Base-by-base conservation (phyloP, 2,113 vertebrate species). In the Ivindomyrus marchei region DNA sequence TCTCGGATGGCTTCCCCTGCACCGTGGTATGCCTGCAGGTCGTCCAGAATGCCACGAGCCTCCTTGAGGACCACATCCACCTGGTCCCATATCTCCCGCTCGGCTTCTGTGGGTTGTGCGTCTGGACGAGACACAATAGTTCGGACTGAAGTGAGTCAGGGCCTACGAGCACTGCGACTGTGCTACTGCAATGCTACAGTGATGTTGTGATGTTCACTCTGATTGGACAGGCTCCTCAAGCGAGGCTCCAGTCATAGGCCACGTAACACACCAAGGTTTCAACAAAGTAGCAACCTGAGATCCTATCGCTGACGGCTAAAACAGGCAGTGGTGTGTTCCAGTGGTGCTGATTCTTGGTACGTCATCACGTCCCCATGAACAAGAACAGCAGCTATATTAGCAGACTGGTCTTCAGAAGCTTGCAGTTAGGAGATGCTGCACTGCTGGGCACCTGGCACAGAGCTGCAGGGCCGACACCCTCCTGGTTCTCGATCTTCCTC, bases 1-100 rank as follows among this genome's bases (percentile, higher is more conserved):
- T 98, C 97, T 95, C 98, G 96, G 92, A 99, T 99, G 94, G 98
- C 97, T 92, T 98, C 97, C 91, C 98, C 98, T 11, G 98, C 98
- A 95, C 98, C 98, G 94, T 96, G 96, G 94, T 99, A 99, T 1
- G 97, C 95, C 93, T 99, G 98, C 93, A 99, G 97, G 92, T 99
- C 97, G 53, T 98, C 96, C 94, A 99, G 96, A 93, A 99, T 96
- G 91, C 96, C 96, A 96, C 95, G 96, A 89, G 97, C 97, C 96
- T 99, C 98, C 95, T 95, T 97, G 94, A 99, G 96, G 27, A 99
- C 97, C 96, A 97, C 95, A 95, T 97, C 97, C 96, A 99, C 98
- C 96, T 97, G 95, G 96, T 99, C 97, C 97, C 98, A 99, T 92
- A 98, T 95, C 90, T 95, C 96, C 89, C 96, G 97, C 95, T 99